Evolutionary conservation across 2,113 vertebrate genomes (phyloP).

Genomic region (Gymnocephalus cernua): DNA sequence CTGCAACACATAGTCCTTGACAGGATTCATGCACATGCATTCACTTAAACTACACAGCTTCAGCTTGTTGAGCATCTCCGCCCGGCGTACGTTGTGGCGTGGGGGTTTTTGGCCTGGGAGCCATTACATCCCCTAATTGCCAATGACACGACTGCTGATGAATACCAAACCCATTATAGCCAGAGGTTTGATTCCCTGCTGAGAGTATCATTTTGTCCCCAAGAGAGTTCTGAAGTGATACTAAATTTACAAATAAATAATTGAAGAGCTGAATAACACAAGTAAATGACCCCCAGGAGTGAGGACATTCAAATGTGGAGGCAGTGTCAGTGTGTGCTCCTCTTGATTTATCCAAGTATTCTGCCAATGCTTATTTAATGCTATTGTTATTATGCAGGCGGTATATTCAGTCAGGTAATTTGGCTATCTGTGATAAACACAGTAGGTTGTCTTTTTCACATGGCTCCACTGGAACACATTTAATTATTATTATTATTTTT

Average conservation of each 20-base stretch:
- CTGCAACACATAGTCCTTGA: constrained; percentile 6
- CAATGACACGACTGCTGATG: constrained; percentile 67
- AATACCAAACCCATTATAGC: constrained; percentile 70
- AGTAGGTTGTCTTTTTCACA: constrained; percentile 26
- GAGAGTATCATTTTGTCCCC: constrained; percentile 72
- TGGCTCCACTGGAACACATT: constrained; percentile 28
- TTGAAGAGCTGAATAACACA: constrained; percentile 69
- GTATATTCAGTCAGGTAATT: constrained; percentile 33
- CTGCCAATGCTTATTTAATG: constrained; percentile 44
- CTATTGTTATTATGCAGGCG: constrained; percentile 49
- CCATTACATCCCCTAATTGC: constrained; percentile 73
- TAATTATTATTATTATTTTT: constrained; percentile 1
- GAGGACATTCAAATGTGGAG: constrained; percentile 44
- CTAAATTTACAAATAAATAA: constrained; percentile 81
- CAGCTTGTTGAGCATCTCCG: constrained; percentile 54
- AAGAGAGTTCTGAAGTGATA: constrained; percentile 64
- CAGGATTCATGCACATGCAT: constrained; percentile 7
- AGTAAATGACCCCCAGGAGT: constrained; percentile 70
- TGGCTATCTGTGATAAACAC: constrained; percentile 28
- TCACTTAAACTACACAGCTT: constrained; percentile 9
- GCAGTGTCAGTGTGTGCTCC: constrained; percentile 21
- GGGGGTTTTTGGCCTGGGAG: constrained; percentile 54
- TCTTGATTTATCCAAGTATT: constrained; percentile 50
- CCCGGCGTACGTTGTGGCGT: constrained; percentile 26
- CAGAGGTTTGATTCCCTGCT: constrained; percentile 67